Conservation (phyloP, 2,113 vertebrate genomes). For the Isichthys henryi region DNA sequence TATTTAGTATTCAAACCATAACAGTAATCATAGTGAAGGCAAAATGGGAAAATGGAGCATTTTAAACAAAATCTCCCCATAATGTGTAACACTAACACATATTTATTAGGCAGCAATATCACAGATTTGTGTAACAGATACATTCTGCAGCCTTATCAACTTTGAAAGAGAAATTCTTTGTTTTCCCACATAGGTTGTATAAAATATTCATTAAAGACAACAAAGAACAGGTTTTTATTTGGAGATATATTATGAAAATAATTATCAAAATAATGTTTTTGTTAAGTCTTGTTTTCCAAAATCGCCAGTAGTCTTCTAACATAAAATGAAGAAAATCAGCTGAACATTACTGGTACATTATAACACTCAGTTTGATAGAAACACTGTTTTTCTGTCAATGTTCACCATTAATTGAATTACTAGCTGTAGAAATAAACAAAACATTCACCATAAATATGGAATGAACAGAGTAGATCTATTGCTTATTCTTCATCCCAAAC, state of each 20-base stretch:
- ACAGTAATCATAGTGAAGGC: slow-evolving; percentile 1
- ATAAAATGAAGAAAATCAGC: not conserved
- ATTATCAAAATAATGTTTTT: not conserved
- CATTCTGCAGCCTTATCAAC: not conserved
- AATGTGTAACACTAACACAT: not conserved
- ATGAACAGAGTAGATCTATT: not conserved
- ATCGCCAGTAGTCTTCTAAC: not conserved
- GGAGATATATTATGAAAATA: not conserved
- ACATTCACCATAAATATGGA: not conserved
- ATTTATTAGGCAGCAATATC: not conserved
- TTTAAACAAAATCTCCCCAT: slow-evolving; percentile 9
- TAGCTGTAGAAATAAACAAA: not conserved
- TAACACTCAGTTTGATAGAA: not conserved
- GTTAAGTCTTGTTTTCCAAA: not conserved
- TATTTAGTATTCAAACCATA: slow-evolving; percentile 22
- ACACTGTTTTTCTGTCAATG: not conserved
- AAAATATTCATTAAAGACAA: not conserved
- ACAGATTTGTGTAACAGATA: not conserved
- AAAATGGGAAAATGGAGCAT: not conserved
- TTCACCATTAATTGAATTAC: not conserved
- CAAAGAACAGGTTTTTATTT: not conserved
- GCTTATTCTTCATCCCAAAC: not conserved
- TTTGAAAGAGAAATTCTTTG: not conserved
- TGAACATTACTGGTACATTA: not conserved
- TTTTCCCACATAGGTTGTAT: not conserved